These are phyloP conservation scores for Varanus komodoensis DNA, from an alignment of 2,113 vertebrate species.

Conservation along the genomic window DNA sequence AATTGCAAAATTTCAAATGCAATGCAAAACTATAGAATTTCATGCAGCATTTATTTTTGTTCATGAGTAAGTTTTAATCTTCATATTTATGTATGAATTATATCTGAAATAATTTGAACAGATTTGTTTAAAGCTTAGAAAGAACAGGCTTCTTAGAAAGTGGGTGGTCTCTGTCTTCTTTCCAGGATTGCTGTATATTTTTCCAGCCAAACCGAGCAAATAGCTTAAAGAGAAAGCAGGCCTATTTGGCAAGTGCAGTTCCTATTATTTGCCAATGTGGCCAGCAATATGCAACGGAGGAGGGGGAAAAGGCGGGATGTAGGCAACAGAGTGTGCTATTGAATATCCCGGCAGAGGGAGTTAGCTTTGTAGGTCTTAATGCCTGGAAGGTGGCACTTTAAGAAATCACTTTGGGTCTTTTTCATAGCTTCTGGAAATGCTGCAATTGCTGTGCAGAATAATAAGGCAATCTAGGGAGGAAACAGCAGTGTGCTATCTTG, in stretches of 20 bases:
- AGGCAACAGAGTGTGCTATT: neutral
- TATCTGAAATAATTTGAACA: neutral
- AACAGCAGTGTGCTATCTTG: too few species aligned
- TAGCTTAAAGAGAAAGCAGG: neutral
- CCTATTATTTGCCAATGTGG: neutral
- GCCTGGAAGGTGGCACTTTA: neutral
- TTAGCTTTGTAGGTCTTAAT: neutral
- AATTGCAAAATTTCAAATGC: neutral
- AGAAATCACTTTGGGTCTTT: neutral
- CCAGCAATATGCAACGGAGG: too few species aligned
- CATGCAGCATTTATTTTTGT: neutral
- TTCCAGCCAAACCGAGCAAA: neutral
- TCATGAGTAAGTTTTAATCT: neutral
- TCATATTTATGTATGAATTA: neutral
- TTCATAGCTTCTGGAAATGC: neutral
- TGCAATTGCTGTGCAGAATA: neutral
- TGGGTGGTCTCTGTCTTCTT: neutral
- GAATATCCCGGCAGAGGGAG: neutral
- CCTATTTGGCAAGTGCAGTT: neutral
- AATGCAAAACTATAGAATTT: neutral
- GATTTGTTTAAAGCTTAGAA: neutral
- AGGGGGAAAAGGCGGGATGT: too few species aligned
- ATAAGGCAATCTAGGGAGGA: neutral
- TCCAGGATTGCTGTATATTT: neutral
- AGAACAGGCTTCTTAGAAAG: neutral